Conservation (phyloP, 2,797 vertebrate species). For the Lagorchestes hirsutus region DNA sequence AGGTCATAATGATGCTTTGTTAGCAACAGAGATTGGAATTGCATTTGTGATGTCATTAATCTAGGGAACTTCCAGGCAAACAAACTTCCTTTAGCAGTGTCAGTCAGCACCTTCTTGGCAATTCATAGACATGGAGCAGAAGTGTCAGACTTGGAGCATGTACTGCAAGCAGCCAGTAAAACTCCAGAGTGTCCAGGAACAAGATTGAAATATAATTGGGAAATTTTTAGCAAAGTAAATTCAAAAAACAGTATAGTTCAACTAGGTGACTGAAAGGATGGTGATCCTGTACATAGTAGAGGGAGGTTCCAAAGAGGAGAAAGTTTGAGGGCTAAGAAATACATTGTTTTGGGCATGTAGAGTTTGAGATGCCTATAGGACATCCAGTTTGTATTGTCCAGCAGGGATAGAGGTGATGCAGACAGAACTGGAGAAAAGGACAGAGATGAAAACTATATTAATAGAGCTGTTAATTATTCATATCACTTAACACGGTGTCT, state of each 20-base stretch:
- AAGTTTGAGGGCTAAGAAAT: background rate
- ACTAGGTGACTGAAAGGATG: background rate
- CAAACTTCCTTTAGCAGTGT: background rate
- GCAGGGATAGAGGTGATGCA: background rate
- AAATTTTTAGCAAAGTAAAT: background rate
- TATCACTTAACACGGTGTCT: background rate
- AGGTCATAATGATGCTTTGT: background rate
- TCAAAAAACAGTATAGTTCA: background rate
- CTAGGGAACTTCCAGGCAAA: background rate
- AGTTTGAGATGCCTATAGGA: constrained; percentile 19
- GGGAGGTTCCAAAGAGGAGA: background rate
- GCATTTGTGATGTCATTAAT: background rate
- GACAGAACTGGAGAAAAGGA: background rate
- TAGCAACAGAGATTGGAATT: background rate
- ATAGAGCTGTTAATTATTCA: background rate
- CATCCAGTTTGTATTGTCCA: background rate
- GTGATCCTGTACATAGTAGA: background rate
- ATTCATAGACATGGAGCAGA: background rate
- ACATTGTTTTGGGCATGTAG: background rate
- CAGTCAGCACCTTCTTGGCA: background rate
- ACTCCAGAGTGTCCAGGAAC: too few species aligned
- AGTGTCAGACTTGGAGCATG: background rate
- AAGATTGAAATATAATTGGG: background rate
- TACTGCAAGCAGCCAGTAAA: background rate
- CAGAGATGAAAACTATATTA: background rate